Percentiles rank a stretch among this genome's conserved stretches.
These are phyloP conservation scores for Heliconius hermathena DNA, from an alignment of 1,140 invertebrate species.

Conservation along the genomic window DNA sequence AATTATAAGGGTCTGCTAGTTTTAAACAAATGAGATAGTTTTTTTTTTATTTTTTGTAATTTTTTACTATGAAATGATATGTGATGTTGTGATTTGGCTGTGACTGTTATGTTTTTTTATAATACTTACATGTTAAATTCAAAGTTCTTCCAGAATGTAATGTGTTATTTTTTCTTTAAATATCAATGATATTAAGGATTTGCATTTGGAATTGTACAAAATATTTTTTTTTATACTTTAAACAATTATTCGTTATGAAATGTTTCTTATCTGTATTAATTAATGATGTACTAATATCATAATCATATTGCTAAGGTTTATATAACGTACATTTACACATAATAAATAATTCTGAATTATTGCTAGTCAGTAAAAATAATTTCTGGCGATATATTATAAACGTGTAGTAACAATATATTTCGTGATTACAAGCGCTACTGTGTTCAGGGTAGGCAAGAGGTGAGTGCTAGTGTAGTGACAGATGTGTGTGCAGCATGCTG, in stretches of 20 bases:
- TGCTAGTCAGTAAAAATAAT: not conserved
- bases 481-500: slow-evolving; percentile 59
- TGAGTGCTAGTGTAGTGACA: slow-evolving; percentile 59
- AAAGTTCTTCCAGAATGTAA: too few species aligned
- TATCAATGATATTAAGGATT: too few species aligned
- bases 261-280: too few species aligned
- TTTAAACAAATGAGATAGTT: not conserved
- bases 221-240: too few species aligned
- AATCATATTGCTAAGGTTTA: too few species aligned
- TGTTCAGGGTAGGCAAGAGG: slow-evolving; percentile 72
- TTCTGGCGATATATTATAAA: not conserved
- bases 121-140: too few species aligned
- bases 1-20: not conserved
- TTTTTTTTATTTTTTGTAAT: not conserved
- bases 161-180: too few species aligned
- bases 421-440: slow-evolving; percentile 71
- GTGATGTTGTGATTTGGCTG: not conserved
- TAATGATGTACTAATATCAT: too few species aligned
- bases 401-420: slow-evolving; percentile 54
- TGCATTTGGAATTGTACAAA: too few species aligned
- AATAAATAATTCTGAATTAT: not conserved
- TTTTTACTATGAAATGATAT: not conserved
- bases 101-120: too few species aligned
- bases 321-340: not conserved
- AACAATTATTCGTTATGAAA: too few species aligned